A percentile compares a stretch with the other conserved stretches of the same genome.
phyloP scores from a whole-genome alignment of 1,140 invertebrate genomes.

The Drosophila takahashii region DNA sequence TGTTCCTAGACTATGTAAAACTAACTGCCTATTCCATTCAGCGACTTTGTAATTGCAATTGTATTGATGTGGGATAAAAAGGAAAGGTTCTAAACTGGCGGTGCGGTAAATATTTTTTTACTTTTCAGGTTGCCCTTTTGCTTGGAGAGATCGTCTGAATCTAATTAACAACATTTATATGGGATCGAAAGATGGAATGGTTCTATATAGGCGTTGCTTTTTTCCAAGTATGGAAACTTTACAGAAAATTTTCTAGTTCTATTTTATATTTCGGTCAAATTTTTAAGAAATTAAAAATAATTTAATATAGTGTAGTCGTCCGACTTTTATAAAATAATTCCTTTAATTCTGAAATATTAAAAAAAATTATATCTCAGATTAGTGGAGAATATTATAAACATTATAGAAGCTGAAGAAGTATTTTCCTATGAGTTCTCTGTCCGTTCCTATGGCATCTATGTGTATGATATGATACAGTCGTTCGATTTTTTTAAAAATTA shows the following conservation, averaged over 20 bases:
- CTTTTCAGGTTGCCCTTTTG: neutral
- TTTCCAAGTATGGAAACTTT: neutral
- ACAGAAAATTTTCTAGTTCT: neutral
- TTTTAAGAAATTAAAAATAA: too few relatives aligned
- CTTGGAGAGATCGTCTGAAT: neutral
- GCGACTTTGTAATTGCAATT: neutral
- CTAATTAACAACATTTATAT: neutral
- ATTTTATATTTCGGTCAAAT: too few relatives aligned
- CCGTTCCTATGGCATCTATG: too few relatives aligned
- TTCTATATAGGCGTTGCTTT: neutral
- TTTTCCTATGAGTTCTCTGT: too few relatives aligned
- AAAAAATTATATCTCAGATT: too few relatives aligned
- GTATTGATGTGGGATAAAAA: neutral
- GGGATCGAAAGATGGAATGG: neutral
- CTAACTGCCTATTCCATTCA: neutral
- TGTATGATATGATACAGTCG: too few relatives aligned
- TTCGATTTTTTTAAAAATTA: too few relatives aligned
- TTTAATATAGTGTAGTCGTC: too few relatives aligned
- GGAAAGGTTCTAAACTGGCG: neutral
- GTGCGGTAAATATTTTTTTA: neutral
- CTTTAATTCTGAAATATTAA: too few relatives aligned
- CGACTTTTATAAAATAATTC: too few relatives aligned
- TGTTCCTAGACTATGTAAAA: conserved; percentile 1
- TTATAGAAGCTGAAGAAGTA: too few relatives aligned
- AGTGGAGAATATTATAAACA: too few relatives aligned